These are phyloP conservation scores for Caenorhabditis remanei DNA, from an alignment of 1,140 invertebrate genomes.

Conservation along the genomic window DNA sequence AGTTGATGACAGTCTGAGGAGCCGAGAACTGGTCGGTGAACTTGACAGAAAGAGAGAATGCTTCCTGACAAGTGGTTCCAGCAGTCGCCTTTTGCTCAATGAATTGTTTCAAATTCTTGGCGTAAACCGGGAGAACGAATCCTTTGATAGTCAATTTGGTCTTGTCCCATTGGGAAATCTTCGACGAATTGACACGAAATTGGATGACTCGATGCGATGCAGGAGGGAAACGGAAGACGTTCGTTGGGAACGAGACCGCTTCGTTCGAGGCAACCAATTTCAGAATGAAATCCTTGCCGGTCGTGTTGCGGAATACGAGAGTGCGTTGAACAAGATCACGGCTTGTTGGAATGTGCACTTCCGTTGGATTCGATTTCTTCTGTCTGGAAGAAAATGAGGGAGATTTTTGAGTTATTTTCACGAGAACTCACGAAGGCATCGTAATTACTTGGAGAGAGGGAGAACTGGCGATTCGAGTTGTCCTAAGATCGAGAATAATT, in stretches of 20 bases:
- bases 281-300: conserved; percentile 25
- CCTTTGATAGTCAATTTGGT: conserved; percentile 10
- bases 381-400: neutral
- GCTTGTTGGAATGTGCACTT: neutral
- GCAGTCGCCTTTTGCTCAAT: conserved; percentile 15
- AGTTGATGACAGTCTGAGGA: conserved; percentile 18
- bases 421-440: conserved; percentile 26
- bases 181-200: conserved; percentile 16
- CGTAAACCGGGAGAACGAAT: conserved; percentile 24
- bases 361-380: conserved; percentile 28
- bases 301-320: conserved; percentile 27
- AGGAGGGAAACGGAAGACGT: conserved; percentile 29
- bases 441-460: conserved; percentile 22
- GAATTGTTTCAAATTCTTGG: conserved; percentile 20
- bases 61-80: conserved; percentile 7
- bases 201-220: conserved; percentile 16
- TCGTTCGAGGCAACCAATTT: neutral
- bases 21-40: conserved; percentile 39
- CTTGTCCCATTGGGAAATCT: conserved; percentile 18
- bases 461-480: conserved; percentile 40
- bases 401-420: neutral
- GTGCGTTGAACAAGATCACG: conserved; percentile 45
- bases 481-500: conserved; percentile 24
- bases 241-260: conserved; percentile 10
- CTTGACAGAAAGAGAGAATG: neutral